Evolutionary conservation across 1,140 invertebrate genomes (phyloP).

Genomic region (Myzus persicae): DNA sequence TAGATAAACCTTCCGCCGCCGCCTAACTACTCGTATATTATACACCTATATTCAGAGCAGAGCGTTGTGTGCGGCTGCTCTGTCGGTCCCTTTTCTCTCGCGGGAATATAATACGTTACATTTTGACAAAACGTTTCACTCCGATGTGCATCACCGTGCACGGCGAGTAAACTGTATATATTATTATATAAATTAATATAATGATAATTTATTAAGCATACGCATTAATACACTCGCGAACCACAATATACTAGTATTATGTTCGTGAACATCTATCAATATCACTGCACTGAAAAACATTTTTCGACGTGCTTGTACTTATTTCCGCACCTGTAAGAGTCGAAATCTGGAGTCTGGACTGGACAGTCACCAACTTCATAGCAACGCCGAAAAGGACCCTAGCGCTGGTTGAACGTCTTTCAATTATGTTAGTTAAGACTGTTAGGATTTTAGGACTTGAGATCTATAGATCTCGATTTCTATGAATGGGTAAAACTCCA

Average conservation of each 20-base stretch:
- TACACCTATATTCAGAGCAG: not conserved
- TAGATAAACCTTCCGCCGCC: not conserved
- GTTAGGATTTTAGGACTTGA: too few species aligned
- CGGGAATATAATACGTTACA: conserved; percentile 17
- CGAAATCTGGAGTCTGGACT: not conserved
- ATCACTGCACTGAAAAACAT: not conserved
- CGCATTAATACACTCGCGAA: not conserved
- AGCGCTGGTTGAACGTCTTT: not conserved
- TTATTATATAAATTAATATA: too few species aligned
- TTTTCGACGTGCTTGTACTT: not conserved
- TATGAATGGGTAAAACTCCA: not conserved
- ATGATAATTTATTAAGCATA: not conserved
- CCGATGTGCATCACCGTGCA: not conserved
- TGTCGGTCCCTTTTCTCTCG: conserved; percentile 20
- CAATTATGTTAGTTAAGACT: too few species aligned
- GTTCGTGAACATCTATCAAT: not conserved
- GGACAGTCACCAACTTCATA: not conserved
- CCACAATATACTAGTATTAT: not conserved
- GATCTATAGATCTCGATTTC: not conserved
- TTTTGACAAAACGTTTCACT: conserved; percentile 44
- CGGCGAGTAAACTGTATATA: not conserved
- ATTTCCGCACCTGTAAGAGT: not conserved
- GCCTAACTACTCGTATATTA: not conserved
- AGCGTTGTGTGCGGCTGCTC: not conserved
- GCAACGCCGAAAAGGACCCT: too few species aligned